Evolutionary conservation across 1,140 invertebrate species (phyloP), one percentile per base, ranked within the genome.

Genomic region (Leptinotarsa defecta): DNA sequence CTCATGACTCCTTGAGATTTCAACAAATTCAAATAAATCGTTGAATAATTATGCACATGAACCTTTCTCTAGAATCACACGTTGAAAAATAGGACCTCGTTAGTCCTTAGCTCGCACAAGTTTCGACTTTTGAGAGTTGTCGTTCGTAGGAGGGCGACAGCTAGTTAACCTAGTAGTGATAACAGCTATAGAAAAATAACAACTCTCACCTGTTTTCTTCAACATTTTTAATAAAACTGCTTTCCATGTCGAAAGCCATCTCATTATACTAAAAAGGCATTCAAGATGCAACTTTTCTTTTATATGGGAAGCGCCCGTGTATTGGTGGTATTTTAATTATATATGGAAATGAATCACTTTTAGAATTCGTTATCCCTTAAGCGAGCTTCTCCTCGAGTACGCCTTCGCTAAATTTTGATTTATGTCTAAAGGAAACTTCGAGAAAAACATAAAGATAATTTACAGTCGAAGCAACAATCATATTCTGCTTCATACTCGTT

Each of bases 271-370:
- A 62, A 27, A 43, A 48, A 57, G 52, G 52, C 71, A 67, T 73
- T 61, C 68, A 67, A 57, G 67, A 73, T 73, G 70, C 71, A 76
- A 76, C 73, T 76, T 76, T 76, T 73, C 75, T 70, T 75, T 68
- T 61, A 52, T 24, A 24, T 43, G 68, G 49, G 27, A 64, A 43
- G 27, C 20, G 17, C 52, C 49, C 52, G 27, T 71, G 71, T 76
- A 76, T 76, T 76, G 75, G 71, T 64, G 75, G 68, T 68, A 74
- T 74, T 77, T 74, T 77, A 77, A 77, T 77, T 57, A 57, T 77
- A 77, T 77, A 77, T 77, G 76, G 76, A 77, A 77, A 77, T 77
- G 68, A 74, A 74, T 77, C 73, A 77, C 73, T 77, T 77, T 71
- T 61, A 67, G 73, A 74, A 74, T 77, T 77, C 73, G 72, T 77